Conservation (phyloP, 2,113 vertebrate species). For the Limanda limanda region DNA sequence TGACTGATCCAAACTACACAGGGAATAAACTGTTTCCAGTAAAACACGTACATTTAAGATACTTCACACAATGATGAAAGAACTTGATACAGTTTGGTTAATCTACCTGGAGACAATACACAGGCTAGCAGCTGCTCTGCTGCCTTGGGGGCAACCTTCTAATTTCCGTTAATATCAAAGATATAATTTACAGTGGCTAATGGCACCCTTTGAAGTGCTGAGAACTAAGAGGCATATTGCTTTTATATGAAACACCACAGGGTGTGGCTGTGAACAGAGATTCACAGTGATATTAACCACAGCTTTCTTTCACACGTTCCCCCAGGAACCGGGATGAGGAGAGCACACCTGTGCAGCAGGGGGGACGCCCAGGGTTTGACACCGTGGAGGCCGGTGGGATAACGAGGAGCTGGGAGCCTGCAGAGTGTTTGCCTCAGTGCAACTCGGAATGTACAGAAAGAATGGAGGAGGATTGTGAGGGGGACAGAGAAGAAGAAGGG, state of each 20-base stretch:
- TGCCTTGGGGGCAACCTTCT: constrained; percentile 1
- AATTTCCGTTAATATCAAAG: background rate
- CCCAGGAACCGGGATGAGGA: constrained; percentile 75
- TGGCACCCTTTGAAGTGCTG: constrained; percentile 35
- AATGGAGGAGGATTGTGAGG: constrained; percentile 2
- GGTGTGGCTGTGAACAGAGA: constrained; percentile 30
- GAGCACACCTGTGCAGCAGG: constrained; percentile 78
- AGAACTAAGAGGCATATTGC: background rate
- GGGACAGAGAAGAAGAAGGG: constrained; percentile 14
- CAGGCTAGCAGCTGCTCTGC: background rate
- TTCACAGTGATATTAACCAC: constrained; percentile 10
- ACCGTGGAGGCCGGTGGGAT: constrained; percentile 80
- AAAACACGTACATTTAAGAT: background rate
- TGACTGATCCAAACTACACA: background rate
- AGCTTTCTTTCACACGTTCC: constrained; percentile 1
- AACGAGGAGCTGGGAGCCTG: constrained; percentile 74
- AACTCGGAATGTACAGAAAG: constrained; percentile 56
- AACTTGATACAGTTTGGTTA: background rate
- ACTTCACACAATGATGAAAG: background rate
- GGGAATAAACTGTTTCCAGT: background rate
- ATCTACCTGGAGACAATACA: background rate
- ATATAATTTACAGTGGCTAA: constrained; percentile 21
- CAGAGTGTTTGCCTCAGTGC: constrained; percentile 76
- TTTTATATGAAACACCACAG: constrained; percentile 2
- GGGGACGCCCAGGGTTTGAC: constrained; percentile 72